Percentiles rank a stretch among this genome's conserved stretches.
These are phyloP conservation scores for Lates calcarifer DNA, from an alignment of 2,113 vertebrate species.

Conservation along the genomic window DNA sequence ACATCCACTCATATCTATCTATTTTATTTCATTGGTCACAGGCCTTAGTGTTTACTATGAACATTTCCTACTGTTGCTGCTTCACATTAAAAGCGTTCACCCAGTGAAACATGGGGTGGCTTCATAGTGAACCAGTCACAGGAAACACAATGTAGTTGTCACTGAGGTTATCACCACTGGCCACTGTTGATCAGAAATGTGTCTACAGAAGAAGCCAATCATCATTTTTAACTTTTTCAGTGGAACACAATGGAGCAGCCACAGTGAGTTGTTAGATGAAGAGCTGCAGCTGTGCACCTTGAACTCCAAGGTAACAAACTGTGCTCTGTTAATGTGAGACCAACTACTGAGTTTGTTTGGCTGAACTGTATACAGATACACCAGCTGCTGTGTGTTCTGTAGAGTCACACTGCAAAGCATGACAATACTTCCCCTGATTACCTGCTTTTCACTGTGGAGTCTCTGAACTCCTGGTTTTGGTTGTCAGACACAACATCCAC, in stretches of 20 bases:
- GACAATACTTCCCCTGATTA: conserved; percentile 22
- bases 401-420: conserved; percentile 1
- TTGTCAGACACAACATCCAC: conserved; percentile 4
- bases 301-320: no score
- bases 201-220: no score
- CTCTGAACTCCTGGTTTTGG: conserved; percentile 19
- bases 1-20: no score
- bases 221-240: no score
- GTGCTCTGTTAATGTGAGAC: neutral
- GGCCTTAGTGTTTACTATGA: neutral
- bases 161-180: neutral
- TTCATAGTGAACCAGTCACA: neutral
- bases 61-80: neutral
- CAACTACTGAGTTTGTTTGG: neutral
- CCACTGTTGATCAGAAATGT: no score
- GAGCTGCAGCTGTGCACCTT: no score
- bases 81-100: neutral
- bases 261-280: no score
- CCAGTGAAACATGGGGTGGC: neutral
- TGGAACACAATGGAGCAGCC: no score
- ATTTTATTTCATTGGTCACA: neutral
- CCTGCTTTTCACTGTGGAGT: neutral
- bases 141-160: neutral
- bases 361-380: neutral
- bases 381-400: neutral